Evolutionary conservation across 1,140 invertebrate species (phyloP).

Genomic region (Procambarus clarkii): DNA sequence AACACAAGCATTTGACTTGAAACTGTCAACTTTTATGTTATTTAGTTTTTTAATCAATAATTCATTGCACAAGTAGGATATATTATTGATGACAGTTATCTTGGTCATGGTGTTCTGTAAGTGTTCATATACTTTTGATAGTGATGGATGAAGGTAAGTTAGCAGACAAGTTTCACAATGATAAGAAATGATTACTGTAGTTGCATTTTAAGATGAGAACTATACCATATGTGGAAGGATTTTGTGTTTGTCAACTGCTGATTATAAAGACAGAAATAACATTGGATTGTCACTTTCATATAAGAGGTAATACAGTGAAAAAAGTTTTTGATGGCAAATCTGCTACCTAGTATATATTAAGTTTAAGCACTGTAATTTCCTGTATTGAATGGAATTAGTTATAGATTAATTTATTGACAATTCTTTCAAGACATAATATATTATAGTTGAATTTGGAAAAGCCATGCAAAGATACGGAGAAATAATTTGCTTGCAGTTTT

Average conservation of each 20-base stretch:
- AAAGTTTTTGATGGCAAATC: conserved; percentile 9
- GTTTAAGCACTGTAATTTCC: conserved; percentile 38
- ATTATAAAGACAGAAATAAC: not conserved
- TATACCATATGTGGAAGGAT: not conserved
- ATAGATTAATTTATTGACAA: conserved; percentile 33
- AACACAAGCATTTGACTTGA: conserved; percentile 1
- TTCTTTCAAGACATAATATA: conserved; percentile 46
- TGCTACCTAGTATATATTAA: conserved; percentile 16
- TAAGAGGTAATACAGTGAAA: not conserved
- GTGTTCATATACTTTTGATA: not conserved
- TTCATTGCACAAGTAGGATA: not conserved
- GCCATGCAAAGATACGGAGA: conserved; percentile 39
- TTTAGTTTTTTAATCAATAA: not conserved
- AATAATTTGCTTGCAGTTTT: conserved; percentile 24
- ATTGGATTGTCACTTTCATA: not conserved
- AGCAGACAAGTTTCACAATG: not conserved
- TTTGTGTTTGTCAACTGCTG: not conserved
- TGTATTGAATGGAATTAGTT: conserved; percentile 43
- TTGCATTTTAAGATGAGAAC: not conserved
- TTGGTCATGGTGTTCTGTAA: not conserved
- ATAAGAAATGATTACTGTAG: not conserved
- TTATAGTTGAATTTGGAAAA: conserved; percentile 29
- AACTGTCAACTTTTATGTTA: conserved; percentile 14
- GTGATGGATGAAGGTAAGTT: not conserved
- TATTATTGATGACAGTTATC: not conserved